phyloP scores from a whole-genome alignment of 2,888 invertebrate species.

The Nasonovia ribisnigri region DNA sequence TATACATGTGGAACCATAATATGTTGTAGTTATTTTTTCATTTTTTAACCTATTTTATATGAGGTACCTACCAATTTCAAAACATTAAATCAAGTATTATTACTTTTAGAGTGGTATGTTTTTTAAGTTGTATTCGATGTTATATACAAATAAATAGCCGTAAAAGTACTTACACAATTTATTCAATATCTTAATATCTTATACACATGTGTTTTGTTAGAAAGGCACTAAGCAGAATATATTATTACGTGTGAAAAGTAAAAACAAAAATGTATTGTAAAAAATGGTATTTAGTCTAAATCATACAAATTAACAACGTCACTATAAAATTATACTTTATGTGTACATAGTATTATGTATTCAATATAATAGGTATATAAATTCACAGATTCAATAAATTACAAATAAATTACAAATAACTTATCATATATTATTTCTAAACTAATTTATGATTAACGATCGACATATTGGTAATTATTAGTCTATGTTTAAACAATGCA shows the following conservation, averaged over 20 bases:
- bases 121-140: neutral
- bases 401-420: neutral
- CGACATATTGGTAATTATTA: neutral
- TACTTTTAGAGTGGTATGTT: neutral
- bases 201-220: neutral
- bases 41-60: neutral
- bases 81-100: neutral
- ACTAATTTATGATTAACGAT: neutral
- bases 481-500: neutral
- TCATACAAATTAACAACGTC: neutral
- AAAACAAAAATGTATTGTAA: neutral
- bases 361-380: neutral
- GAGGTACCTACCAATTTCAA: neutral
- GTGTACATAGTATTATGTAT: neutral
- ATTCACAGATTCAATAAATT: neutral
- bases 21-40: neutral
- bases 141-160: neutral
- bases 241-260: conserved; percentile 14
- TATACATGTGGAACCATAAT: neutral
- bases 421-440: neutral
- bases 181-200: conserved; percentile 28
- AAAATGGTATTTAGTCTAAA: neutral
- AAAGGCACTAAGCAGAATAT: conserved; percentile 47
- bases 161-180: conserved; percentile 27
- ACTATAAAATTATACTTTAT: neutral